Percentiles rank a stretch among this genome's conserved stretches.
These are phyloP conservation scores for Melipona quadrifasciata DNA, from an alignment of 1,140 invertebrate genomes.

Conservation along the genomic window DNA sequence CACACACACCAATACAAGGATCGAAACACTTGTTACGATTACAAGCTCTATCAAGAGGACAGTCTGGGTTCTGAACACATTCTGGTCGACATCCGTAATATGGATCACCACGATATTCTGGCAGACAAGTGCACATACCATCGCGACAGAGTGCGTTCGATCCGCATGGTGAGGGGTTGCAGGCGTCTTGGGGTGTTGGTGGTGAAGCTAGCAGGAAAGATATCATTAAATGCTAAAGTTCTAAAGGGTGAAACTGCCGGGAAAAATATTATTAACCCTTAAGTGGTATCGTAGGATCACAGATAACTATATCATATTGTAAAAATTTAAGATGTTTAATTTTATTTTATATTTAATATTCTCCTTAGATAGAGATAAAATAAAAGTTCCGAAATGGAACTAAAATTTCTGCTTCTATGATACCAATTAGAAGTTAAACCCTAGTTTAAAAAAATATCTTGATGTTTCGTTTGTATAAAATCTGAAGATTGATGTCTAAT, in stretches of 20 bases:
- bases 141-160: constrained; percentile 85
- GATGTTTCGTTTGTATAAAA: background rate
- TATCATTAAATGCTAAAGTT: background rate
- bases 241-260: background rate
- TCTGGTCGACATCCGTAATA: constrained; percentile 86
- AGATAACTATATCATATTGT: too few species aligned
- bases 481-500: constrained; percentile 44
- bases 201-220: constrained; percentile 29
- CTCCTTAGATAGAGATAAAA: too few species aligned
- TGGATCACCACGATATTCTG: constrained; percentile 86
- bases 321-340: too few species aligned
- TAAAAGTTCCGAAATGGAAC: too few species aligned
- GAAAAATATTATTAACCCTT: too few species aligned
- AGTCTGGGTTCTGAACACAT: constrained; percentile 88
- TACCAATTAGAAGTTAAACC: too few species aligned
- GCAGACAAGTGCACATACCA: constrained; percentile 84
- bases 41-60: constrained; percentile 86
- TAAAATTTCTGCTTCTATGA: too few species aligned
- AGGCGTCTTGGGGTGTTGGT: constrained; percentile 76
- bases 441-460: too few species aligned
- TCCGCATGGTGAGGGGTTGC: constrained; percentile 86
- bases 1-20: constrained; percentile 88
- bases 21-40: constrained; percentile 89
- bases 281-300: too few species aligned
- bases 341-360: too few species aligned